These are phyloP conservation scores for Phortica okadai DNA, from an alignment of 2,888 invertebrate species.

Conservation along the genomic window DNA sequence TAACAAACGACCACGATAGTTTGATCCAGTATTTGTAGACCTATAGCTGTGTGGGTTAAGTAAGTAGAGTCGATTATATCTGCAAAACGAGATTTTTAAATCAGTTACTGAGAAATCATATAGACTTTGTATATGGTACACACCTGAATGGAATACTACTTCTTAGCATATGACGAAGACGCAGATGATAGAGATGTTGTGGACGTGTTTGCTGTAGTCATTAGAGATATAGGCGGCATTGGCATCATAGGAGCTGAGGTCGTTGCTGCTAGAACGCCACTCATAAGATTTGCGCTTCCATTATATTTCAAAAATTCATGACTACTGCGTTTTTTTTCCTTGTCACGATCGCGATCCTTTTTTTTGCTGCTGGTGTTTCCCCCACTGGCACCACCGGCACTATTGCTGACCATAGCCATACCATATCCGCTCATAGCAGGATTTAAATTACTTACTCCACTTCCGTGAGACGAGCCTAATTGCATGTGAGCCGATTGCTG, in stretches of 20 bases:
- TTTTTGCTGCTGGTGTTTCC: constrained; percentile 65
- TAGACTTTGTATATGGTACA: not conserved
- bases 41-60: no score
- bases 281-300: constrained; percentile 52
- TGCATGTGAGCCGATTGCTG: constrained; percentile 34
- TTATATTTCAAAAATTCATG: constrained; percentile 72
- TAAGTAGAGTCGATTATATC: no score
- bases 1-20: constrained; percentile 13
- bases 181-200: not conserved
- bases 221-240: constrained; percentile 45
- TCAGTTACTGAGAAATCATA: no score
- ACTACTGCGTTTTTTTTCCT: constrained; percentile 69
- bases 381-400: constrained; percentile 41
- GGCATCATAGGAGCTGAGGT: constrained; percentile 29
- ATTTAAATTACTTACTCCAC: constrained; percentile 13
- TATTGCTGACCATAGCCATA: constrained; percentile 32
- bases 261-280: constrained; percentile 36
- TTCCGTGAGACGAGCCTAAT: constrained; percentile 29
- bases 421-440: constrained; percentile 27
- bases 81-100: no score
- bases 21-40: not conserved
- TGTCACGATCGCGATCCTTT: constrained; percentile 75
- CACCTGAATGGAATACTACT: constrained; percentile 7
- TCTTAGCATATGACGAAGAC: constrained; percentile 6
- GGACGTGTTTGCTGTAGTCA: constrained; percentile 27